Base-by-base conservation (phyloP, 2,113 vertebrate genomes). In the Todiramphus saurophagus region DNA sequence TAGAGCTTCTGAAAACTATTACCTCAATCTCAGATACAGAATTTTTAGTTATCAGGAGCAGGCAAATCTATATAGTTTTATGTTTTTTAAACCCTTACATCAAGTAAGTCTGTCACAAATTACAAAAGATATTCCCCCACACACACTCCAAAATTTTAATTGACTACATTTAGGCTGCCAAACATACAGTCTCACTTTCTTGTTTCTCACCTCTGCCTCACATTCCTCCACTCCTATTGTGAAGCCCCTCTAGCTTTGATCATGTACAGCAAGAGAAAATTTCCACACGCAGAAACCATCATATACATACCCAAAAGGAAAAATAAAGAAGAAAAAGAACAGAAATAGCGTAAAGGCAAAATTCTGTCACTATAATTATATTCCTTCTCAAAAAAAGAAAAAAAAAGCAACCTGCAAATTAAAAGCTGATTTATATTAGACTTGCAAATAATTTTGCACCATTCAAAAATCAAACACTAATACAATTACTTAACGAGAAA, bases 401-500 rank as follows among this genome's bases (percentile, higher is more conserved):
- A 88, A 74, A 24, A 30, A 69, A 74, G 56, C 55, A 86, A 88
- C 7, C 60, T 90, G 39, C 58, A 91, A 86, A 91, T 83, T 87
- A 80, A 85, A 92, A 79, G 27, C 39, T 75, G 37, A 67, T 85
- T 93, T 89, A 73, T 72, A 89, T 66, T 80, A 88, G 73, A 92
- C 44, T 86, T 63, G 59, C 67, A 92, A 96, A 94, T 86, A 83
- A 55, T 86, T 84, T 84, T 89, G 37, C 19, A 66, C 31, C 58
- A 44, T 73, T 86, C 30, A 93, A 93, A 92, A 93, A 67, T 74
- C 56, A 94, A 91, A 80, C 50, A 60, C 59, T 80, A 94, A 79
- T 55, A 84, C 70, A 82, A 95, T 83, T 68, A 79, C 39, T 93
- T 91, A 90, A 90, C 56, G 75, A 90, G 74, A 94, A 96, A 90